Evolutionary conservation across 2,113 vertebrate genomes (phyloP), one percentile per base, ranked within the genome.

Genomic region (Urocynchramus pylzowi): DNA sequence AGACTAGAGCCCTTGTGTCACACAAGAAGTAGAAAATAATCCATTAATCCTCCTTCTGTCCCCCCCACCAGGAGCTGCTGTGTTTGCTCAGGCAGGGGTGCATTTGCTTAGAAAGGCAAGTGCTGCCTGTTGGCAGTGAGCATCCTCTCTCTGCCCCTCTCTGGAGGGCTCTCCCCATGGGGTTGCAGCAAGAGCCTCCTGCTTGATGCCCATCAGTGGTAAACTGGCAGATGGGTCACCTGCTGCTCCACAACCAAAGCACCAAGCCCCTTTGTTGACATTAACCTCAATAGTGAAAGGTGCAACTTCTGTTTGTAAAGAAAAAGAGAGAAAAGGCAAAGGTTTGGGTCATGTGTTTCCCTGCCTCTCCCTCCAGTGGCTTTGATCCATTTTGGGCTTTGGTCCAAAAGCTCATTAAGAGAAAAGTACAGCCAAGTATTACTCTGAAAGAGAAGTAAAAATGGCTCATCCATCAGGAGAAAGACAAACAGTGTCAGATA

Each of bases 341-440:
- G 37, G 22, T 71, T 81, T 70, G 70, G 78, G 45, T 90, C 57
- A 26, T 77, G 33, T 61, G 56, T 67, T 71, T 68, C 50, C 33
- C 19, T 0, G 0, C 31, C 52, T 45, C 74, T 57, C 49, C 12
- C 67, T 79, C 47, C 77, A 35, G 21, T 73, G 85, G 41, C 93
- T 98, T 97, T 95, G 96, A 95, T 93, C 87, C 74, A 63, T 50
- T 79, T 93, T 82, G 75, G 95, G 97, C 89, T 79, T 84, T 44
- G 44, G 35, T 95, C 95, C 97, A 97, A 96, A 95, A 85, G 73
- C 91, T 97, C 96, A 96, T 97, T 98, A 95, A 93, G 94, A 97
- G 75, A 87, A 91, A 97, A 97, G 95, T 80, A 83, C 84, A 94
- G 94, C 71, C 93, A 94, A 94, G 41, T 64, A 74, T 94, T 84